Conservation (phyloP, 2,888 invertebrate species). For the Stenurella melanura region DNA sequence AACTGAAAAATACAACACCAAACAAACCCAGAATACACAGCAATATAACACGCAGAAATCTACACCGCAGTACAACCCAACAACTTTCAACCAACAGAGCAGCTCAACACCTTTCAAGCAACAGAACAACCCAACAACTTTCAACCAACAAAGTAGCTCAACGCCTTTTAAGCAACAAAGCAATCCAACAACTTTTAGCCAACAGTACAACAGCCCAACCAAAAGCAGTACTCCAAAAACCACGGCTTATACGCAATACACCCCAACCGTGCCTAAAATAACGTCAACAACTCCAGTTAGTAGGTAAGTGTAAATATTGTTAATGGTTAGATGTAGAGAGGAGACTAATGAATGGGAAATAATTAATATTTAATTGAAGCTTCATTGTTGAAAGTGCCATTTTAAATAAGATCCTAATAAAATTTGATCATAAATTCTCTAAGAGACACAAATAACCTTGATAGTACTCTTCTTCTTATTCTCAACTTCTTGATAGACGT, state of each 20-base stretch:
- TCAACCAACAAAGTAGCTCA: constrained; percentile 41
- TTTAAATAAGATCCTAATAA: too few species aligned
- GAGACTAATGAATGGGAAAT: too few species aligned
- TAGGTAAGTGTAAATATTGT: constrained; percentile 43
- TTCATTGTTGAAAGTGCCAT: too few species aligned
- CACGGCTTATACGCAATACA: constrained; percentile 71
- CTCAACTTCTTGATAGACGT: too few species aligned
- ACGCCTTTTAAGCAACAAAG: too few species aligned
- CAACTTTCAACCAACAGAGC: constrained; percentile 41
- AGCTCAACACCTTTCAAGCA: constrained; percentile 52
- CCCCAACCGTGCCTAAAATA: constrained; percentile 72
- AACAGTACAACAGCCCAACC: too few species aligned
- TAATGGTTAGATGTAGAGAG: neutral
- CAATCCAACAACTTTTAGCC: too few species aligned
- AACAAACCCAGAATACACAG: constrained; percentile 46
- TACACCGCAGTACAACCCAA: constrained; percentile 58
- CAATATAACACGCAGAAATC: constrained; percentile 46
- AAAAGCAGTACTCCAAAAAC: constrained; percentile 30
- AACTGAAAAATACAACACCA: constrained; percentile 59
- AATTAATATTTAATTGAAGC: too few species aligned
- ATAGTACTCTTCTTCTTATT: too few species aligned
- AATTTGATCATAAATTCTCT: too few species aligned
- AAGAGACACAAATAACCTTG: too few species aligned
- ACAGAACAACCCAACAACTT: constrained; percentile 47
- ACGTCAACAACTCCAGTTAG: constrained; percentile 63